Base-by-base conservation (phyloP, 2,113 vertebrate genomes). In the Phyllostomus hastatus region DNA sequence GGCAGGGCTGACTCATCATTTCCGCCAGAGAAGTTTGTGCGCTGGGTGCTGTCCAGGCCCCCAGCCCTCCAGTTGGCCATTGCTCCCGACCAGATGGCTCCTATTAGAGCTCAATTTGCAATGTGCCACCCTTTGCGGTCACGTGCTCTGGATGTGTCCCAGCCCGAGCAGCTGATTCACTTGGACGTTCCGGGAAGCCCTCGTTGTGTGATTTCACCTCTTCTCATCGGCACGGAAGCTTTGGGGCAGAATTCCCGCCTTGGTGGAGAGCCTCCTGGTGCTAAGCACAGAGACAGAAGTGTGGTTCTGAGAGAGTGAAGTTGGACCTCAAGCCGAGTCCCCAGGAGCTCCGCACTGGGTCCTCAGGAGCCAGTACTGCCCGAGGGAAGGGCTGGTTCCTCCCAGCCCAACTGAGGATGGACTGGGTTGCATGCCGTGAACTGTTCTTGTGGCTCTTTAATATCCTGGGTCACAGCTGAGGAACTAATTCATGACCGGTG, bases 91-190 rank as follows among this genome's bases (percentile, higher is more conserved):
- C 95, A 96, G 85, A 85, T 94, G 95, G 94, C 69, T 93, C 85
- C 4, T 19, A 79, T 96, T 95, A 93, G 92, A 75, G 81, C 95
- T 92, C 96, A 84, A 72, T 92, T 93, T 94, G 80, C 97, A 79
- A 69, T 38, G 70, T 70, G 76, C 95, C 70, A 75, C 67, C 91
- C 90, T 94, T 35, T 50, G 88, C 38, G 78, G 90, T 82, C 76
- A 81, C 81, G 46, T 33, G 81, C 46, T 96, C 90, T 97, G 92
- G 90, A 81, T 66, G 20, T 15, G 54, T 92, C 84, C 92, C 97
- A 94, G 52, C 70, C 61, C 64, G 85, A 88, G 82, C 95, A 92
- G 85, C 90, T 94, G 96, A 92, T 90, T 94, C 88, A 72, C 79
- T 66, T 1, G 2, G 52, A 88, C 0, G 0, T 69, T 92, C 91